Evolutionary conservation across 2,113 vertebrate genomes (phyloP), one percentile per base, ranked within the genome.

Genomic region (Chlorodrepanis virens): DNA sequence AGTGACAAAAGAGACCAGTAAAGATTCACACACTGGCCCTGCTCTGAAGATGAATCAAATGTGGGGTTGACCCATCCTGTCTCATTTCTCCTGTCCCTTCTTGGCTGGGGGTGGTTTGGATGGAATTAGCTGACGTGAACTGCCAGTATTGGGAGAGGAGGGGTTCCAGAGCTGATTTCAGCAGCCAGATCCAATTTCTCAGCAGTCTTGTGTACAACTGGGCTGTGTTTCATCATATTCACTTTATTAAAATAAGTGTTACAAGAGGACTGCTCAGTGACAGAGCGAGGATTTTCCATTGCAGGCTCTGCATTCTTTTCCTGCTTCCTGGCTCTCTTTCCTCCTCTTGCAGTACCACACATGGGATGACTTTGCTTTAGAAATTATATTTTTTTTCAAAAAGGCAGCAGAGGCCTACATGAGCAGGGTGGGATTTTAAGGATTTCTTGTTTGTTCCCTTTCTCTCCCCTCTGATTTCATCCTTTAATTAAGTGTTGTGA

Each of bases 261-360:
- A 63, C 1, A 4, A 87, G 89, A 65, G 88, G 25, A 63, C 27
- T 91, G 59, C 44, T 81, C 57, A 49, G 69, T 86, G 69, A 85
- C 31, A n/a, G 17, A 70, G 42, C 54, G 47, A 89, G 65, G 87
- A 72, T 84, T 97, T 97, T 96, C 93, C 87, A 75, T 94, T 92
- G 69, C 65, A 91, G 57, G 52, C 63, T 94, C 57, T 65, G 31
- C 82, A 92, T 49, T 67, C 40, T 87, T 89, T 96, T 79, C 65
- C 39, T 1, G 4, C 31, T 91, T 56, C 70, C 54, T 91, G 81
- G 37, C 83, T 94, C 22, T 37, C 27, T 67, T 60, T 78, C 53
- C 28, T 90, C 13, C 42, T 83, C 65, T 78, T 87, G 70, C 74
- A 56, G 52, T 65, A 45, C n/a, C 0, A 2, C 16, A 2, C 27